Evolutionary conservation across 2,888 invertebrate species (phyloP).

Genomic region (Agrilus biguttatus): DNA sequence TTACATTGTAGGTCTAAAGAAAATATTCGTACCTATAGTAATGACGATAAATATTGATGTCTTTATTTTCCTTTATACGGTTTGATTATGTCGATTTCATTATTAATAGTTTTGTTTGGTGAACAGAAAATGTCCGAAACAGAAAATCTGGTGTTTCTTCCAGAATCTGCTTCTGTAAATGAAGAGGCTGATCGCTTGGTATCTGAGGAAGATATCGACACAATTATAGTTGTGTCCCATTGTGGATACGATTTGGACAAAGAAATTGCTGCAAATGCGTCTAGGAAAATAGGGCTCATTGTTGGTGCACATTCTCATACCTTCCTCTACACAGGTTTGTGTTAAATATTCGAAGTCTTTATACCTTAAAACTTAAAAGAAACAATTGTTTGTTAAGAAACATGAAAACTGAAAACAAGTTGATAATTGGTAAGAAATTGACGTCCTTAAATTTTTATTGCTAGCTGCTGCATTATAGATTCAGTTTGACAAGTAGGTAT

Average conservation of each 20-base stretch:
- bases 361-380: too few species aligned
- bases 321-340: slow-evolving; percentile 48
- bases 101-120: slow-evolving; percentile 2
- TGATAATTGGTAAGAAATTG: too few species aligned
- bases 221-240: slow-evolving; percentile 74
- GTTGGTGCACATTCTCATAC: slow-evolving; percentile 80
- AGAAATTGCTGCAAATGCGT: slow-evolving; percentile 47
- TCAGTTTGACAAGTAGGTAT: too few species aligned
- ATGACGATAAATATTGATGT: background rate
- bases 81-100: background rate
- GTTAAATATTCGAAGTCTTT: too few species aligned
- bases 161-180: slow-evolving; percentile 51
- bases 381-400: too few species aligned
- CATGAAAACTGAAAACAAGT: too few species aligned
- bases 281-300: slow-evolving; percentile 60
- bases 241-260: slow-evolving; percentile 57
- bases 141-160: slow-evolving; percentile 50
- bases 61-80: background rate
- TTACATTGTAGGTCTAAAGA: too few species aligned
- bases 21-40: too few species aligned
- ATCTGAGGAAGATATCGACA: slow-evolving; percentile 47
- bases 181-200: slow-evolving; percentile 50
- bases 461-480: too few species aligned
- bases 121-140: slow-evolving; percentile 50
- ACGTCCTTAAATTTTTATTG: too few species aligned